A percentile compares a stretch with the other conserved stretches of the same genome.
These are phyloP conservation scores for Harpagifer antarcticus DNA, from an alignment of 2,797 vertebrate species.

Conservation along the genomic window DNA sequence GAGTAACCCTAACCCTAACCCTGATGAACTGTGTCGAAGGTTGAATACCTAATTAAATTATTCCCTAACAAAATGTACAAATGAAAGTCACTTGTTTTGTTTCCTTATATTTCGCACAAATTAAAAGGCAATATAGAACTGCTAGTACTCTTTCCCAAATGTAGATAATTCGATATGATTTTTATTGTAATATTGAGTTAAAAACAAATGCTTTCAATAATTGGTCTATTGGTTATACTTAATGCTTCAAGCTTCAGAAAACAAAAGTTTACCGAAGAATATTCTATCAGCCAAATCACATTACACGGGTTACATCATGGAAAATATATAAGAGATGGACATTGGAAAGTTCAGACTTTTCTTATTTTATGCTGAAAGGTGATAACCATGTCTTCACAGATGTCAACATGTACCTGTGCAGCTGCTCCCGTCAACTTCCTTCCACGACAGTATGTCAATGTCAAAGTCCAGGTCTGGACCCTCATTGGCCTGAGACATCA, in stretches of 20 bases:
- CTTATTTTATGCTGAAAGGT: not conserved
- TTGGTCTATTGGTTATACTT: too few relatives aligned
- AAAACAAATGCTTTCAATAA: too few relatives aligned
- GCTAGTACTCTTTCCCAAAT: too few relatives aligned
- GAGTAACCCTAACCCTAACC: too few relatives aligned
- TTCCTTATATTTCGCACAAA: too few relatives aligned
- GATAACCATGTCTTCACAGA: not conserved
- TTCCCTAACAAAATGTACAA: too few relatives aligned
- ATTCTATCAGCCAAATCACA: not conserved
- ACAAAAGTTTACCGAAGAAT: not conserved
- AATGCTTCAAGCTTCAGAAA: not conserved
- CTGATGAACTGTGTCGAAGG: too few relatives aligned
- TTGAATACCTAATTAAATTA: too few relatives aligned
- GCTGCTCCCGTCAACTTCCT: conserved; percentile 79
- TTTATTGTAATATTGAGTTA: too few relatives aligned
- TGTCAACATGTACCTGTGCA: conserved; percentile 79
- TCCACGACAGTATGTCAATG: conserved; percentile 90
- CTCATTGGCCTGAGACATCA: conserved; percentile 81
- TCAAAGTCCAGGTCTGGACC: conserved; percentile 90
- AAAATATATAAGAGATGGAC: not conserved
- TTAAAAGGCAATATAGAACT: too few relatives aligned
- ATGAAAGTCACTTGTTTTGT: too few relatives aligned
- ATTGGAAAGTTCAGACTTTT: not conserved
- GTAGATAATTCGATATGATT: too few relatives aligned
- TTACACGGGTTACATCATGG: not conserved